Evolutionary conservation across 2,113 vertebrate genomes (phyloP).

Genomic region (Heterotis niloticus): DNA sequence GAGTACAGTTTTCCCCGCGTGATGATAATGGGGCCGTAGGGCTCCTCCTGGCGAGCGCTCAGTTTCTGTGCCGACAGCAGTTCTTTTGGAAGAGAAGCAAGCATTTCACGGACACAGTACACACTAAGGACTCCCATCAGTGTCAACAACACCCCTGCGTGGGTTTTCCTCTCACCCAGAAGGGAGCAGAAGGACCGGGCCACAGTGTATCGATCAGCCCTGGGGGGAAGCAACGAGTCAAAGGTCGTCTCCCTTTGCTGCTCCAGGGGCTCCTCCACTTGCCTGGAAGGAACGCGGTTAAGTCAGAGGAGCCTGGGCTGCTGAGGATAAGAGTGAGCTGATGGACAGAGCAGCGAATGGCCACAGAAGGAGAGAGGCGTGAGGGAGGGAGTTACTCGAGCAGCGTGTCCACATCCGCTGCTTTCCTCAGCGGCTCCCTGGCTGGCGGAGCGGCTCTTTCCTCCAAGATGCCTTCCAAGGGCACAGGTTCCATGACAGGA

Average conservation of each 20-base stretch:
- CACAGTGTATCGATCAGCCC: slow-evolving; percentile 40
- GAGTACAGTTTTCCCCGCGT: slow-evolving; percentile 14
- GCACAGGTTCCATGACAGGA: not conserved
- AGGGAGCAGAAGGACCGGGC: slow-evolving; percentile 47
- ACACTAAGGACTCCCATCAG: not conserved
- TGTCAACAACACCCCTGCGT: no score
- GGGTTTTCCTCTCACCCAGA: slow-evolving; percentile 43
- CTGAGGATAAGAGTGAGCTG: not conserved
- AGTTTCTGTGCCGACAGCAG: slow-evolving; percentile 31
- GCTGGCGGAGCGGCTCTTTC: not conserved
- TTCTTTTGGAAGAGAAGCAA: slow-evolving; percentile 31
- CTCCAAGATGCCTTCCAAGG: slow-evolving; percentile 11
- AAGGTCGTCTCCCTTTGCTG: slow-evolving; percentile 46
- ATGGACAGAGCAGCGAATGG: not conserved
- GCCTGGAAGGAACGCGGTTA: slow-evolving; percentile 31
- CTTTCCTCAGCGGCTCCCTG: not conserved
- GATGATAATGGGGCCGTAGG: slow-evolving; percentile 49
- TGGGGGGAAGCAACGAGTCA: slow-evolving; percentile 48
- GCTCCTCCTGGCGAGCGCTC: slow-evolving; percentile 38
- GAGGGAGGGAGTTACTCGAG: not conserved
- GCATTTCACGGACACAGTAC: no score
- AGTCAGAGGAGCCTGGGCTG: not conserved
- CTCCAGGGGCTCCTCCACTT: slow-evolving; percentile 42
- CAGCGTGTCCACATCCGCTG: not conserved
- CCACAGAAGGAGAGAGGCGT: not conserved